Evolutionary conservation across 2,888 invertebrate genomes (phyloP), one percentile per base, ranked within the genome.

Genomic region (Epinotia ramella): DNA sequence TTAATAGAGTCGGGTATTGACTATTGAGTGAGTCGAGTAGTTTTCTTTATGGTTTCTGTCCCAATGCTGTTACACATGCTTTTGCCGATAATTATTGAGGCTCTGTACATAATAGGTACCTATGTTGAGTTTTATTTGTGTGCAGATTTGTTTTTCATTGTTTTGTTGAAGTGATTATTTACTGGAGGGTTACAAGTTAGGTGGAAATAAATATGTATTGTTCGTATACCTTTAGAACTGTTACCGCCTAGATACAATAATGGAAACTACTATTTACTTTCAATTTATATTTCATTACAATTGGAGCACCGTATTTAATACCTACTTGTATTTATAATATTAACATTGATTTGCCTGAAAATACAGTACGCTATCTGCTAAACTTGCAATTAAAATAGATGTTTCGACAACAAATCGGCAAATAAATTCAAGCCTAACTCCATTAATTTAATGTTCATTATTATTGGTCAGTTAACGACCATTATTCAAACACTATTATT

Each of bases 1-100:
- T 75, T 75, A 75, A 75, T 75, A 71, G 40, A 49, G 24, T 44
- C 70, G 57, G 46, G 70, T 70, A 75, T 75, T 70, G 75, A 70
- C 65, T 75, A 71, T 70, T 70, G 65, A 70, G 28, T 24, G 53
- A 59, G 49, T 74, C 24, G 57, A 74, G 69, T 69, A 63, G 73
- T 74, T 74, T 73, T 64, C 40, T 70, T 70, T 70, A 74, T 65
- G 60, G 53, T 28, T 18, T 59, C 49, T 60, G 57, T 53, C 53
- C 53, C 6, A n/a, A 7, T 75, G 70, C 60, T 59, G 68, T 28
- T 69, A 67, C 60, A 73, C 73, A 67, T 66, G 70, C 40, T 57
- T 66, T 65, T 44, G 64, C 24, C 66, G 53, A 28, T 74, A 69
- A 70, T 70, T 74, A 74, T 67, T 57, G 16, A 69, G n/a, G 24